Evolutionary conservation across 2,113 vertebrate genomes (phyloP).

Genomic region (Anhinga rufa): DNA sequence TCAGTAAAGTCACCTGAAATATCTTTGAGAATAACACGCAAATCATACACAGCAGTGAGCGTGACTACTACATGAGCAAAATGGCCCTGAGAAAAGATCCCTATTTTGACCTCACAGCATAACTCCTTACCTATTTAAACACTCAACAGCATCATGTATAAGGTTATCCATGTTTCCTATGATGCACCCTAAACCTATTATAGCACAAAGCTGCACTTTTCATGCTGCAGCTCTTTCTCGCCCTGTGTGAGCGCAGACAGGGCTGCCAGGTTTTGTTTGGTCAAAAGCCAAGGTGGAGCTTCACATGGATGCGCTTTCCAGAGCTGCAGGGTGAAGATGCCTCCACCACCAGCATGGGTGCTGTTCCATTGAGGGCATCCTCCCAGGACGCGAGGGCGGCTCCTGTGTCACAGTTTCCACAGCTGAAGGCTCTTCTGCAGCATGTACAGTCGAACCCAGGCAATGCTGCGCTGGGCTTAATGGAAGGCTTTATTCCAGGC

Average conservation of each 20-base stretch:
- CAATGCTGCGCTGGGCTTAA: background rate
- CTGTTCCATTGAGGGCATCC: too few relatives aligned
- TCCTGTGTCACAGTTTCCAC: background rate
- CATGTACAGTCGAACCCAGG: rapidly evolving
- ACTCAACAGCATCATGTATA: background rate
- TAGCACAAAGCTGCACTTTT: rapidly evolving
- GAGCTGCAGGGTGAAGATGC: background rate
- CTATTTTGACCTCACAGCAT: background rate
- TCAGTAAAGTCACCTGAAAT: background rate
- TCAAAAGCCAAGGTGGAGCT: background rate
- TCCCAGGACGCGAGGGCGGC: background rate
- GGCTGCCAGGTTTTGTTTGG: background rate
- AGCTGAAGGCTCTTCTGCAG: background rate
- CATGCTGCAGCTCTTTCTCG: rapidly evolving
- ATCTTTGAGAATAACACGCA: background rate
- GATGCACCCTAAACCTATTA: rapidly evolving
- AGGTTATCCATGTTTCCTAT: rapidly evolving
- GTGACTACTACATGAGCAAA: rapidly evolving
- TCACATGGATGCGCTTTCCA: background rate
- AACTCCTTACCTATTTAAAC: background rate
- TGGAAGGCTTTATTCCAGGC: background rate
- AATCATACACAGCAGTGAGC: background rate
- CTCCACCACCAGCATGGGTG: too few relatives aligned
- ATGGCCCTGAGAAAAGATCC: background rate
- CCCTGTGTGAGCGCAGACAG: rapidly evolving